Evolutionary conservation across 2,113 vertebrate genomes (phyloP).

Genomic region (Plecotus auritus): DNA sequence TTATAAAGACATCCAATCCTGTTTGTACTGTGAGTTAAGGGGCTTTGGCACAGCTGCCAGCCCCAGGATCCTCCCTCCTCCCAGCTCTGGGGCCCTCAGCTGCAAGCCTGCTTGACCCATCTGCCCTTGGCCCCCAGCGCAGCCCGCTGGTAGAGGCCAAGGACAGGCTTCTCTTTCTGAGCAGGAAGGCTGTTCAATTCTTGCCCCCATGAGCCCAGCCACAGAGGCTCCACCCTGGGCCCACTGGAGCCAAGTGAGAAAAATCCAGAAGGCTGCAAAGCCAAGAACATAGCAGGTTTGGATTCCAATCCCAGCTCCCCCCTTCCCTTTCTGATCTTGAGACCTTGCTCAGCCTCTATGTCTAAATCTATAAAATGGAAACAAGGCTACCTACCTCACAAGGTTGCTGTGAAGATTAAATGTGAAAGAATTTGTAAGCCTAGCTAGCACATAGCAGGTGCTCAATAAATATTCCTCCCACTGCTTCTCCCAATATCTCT

Average conservation of each 20-base stretch:
- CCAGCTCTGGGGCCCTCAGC: not conserved
- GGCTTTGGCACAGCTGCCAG: not conserved
- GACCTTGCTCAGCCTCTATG: not conserved
- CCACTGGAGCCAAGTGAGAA: conserved; percentile 3
- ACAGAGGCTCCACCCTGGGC: not conserved
- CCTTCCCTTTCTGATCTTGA: not conserved
- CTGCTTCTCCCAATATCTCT: not conserved
- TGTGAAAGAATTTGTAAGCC: not conserved
- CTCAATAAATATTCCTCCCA: not conserved
- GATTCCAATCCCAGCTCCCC: not conserved
- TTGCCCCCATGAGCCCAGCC: not conserved
- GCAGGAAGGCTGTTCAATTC: not conserved
- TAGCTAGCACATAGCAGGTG: not conserved
- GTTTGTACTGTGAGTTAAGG: conserved; percentile 3
- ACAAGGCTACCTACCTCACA: not conserved
- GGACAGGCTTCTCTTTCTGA: not conserved
- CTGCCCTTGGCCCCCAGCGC: accelerated
- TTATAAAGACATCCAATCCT: conserved; percentile 54
- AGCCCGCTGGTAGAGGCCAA: not conserved
- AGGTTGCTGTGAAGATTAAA: not conserved
- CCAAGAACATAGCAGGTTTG: not conserved
- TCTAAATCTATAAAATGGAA: conserved; percentile 5
- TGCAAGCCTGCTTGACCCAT: not conserved
- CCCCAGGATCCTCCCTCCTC: conserved; percentile 43
- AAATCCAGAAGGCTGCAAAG: not conserved